Base-by-base conservation (phyloP, 1,140 invertebrate genomes). In the Apis dorsata region DNA sequence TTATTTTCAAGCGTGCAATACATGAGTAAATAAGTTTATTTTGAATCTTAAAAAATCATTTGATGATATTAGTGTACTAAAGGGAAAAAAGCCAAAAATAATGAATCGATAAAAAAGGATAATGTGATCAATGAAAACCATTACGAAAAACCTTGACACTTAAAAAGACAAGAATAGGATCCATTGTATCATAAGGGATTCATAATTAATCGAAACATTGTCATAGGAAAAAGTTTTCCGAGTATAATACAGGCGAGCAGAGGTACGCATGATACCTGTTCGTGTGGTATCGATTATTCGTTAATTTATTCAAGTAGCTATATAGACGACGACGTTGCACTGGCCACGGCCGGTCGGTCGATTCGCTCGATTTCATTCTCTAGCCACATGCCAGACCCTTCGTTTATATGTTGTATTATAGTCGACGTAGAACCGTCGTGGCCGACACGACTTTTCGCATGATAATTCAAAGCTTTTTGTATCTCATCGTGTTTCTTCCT, bases 251-350 rank as follows among this genome's bases (percentile, higher is more conserved):
- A 5, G 11, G 72, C 66, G 51, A 59, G 68, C 49, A 44, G 24
- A 68, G 17, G 49, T 60, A 88, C 73, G 86, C 80, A 88, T 63
- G 49, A n/a, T 68, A 34, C 69, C n/a, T 62, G 75, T 77, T 57
- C 49, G 28, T 70, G 66, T 49, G 28, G 15, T 90, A 91, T 91
- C 90, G 90, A 91, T 91, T 91, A 84, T 91, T 88, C 72, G 88
- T 49, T 91, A 91, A 91, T 91, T 91, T 91, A 91, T 91, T 91
- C 90, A 91, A 90, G 76, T 74, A n/a, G 9, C 76, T 75, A 65
- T 73, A 57, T 68, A 72, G 76, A 83, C 55, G 86, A 84, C 87
- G 84, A 83, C 84, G 86, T 79, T 84, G 84, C 81, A 84, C 87
- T 88, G 87, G 78, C 86, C 86, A 88, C 69, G 49, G 68, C 66